Conservation (phyloP, 1,140 invertebrate genomes). For the Paramacrobiotus metropolitanus region DNA sequence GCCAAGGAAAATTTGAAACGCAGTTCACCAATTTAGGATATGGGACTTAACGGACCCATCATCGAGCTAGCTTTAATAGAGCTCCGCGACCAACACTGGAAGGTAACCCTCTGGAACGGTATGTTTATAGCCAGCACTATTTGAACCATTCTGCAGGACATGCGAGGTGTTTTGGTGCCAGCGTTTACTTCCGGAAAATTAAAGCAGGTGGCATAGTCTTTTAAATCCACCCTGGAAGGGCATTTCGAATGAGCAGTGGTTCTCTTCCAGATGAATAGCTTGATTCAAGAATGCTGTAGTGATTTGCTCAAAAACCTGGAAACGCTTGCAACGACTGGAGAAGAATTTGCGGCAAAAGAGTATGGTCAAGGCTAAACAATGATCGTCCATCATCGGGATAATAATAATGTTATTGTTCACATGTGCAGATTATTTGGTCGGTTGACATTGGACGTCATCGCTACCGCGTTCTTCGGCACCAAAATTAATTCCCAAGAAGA, state of each 20-base stretch:
- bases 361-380: too few relatives aligned
- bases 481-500: conserved; percentile 18
- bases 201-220: neutral
- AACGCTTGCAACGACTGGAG: neutral
- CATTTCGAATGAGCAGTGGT: neutral
- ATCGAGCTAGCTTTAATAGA: neutral
- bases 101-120: neutral
- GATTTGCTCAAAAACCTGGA: neutral
- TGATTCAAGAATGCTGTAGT: neutral
- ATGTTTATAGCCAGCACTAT: neutral
- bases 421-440: neutral
- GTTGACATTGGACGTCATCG: conserved; percentile 20
- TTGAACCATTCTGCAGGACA: neutral
- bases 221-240: neutral
- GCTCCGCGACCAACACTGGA: neutral
- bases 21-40: neutral
- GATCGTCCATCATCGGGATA: neutral
- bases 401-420: neutral
- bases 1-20: neutral
- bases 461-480: conserved; percentile 19
- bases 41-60: neutral
- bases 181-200: neutral
- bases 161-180: neutral
- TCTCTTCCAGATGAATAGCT: neutral
- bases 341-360: neutral